A percentile compares a stretch with the other conserved stretches of the same genome.
Conservation (phyloP, 1,140 invertebrate genomes). For the Penaeus chinensis region DNA sequence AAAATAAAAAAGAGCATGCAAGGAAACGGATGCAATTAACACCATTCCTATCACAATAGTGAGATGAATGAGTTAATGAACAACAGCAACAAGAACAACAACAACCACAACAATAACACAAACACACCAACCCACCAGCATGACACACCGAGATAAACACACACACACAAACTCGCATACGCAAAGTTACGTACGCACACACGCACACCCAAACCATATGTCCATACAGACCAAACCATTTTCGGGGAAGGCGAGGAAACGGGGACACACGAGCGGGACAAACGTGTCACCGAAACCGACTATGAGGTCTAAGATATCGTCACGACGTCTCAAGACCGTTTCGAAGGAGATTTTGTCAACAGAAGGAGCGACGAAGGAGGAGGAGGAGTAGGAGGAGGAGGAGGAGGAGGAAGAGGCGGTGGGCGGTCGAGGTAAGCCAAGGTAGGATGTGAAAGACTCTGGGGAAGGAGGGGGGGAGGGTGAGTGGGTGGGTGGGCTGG, state of each 20-base stretch:
- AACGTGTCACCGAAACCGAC: too few species aligned
- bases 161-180: conserved; percentile 24
- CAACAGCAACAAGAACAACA: neutral
- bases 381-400: too few species aligned
- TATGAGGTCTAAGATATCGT: too few species aligned
- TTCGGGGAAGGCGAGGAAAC: neutral
- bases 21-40: conserved; percentile 7
- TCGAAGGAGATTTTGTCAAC: too few species aligned
- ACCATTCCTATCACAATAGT: neutral
- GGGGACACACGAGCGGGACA: neutral
- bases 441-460: too few species aligned
- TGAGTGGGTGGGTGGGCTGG: too few species aligned
- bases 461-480: too few species aligned
- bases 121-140: neutral
- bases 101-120: conserved; percentile 9
- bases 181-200: neutral
- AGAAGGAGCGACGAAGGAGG: too few species aligned
- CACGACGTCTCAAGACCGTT: too few species aligned
- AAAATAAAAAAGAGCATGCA: neutral
- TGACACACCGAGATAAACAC: neutral
- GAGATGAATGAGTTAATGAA: neutral
- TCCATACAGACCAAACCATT: neutral
- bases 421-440: too few species aligned
- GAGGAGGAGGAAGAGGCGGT: too few species aligned
- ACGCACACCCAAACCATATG: conserved; percentile 12